Evolutionary conservation across 2,888 invertebrate species (phyloP).

Genomic region (Lepidochrysops patricia): DNA sequence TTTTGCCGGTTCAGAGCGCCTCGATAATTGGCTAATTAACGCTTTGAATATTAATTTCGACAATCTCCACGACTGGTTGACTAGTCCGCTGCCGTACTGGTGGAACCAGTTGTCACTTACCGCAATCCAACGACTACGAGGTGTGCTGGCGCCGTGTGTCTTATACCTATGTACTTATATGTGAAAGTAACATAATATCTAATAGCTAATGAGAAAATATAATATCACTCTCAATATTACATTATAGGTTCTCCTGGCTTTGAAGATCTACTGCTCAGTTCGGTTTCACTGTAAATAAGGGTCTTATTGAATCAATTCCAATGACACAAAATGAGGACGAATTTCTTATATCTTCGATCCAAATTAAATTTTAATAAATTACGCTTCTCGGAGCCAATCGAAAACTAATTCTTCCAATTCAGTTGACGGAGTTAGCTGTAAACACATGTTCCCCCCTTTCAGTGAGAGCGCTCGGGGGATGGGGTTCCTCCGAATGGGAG

Average conservation of each 20-base stretch:
- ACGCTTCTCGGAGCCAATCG: slow-evolving; percentile 21
- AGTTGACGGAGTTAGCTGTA: slow-evolving; percentile 31
- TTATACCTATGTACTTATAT: too few species aligned
- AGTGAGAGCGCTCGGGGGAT: slow-evolving; percentile 28
- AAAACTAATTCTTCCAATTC: slow-evolving; percentile 36
- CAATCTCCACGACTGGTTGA: neutral
- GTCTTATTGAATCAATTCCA: neutral
- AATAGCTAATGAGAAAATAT: too few species aligned
- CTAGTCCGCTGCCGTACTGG: neutral
- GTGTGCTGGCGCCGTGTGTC: neutral
- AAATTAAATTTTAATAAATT: slow-evolving; percentile 14
- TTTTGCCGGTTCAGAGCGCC: slow-evolving; percentile 7
- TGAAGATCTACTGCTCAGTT: neutral
- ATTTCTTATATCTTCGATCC: slow-evolving; percentile 1
- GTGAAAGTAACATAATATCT: too few species aligned
- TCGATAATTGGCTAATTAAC: slow-evolving; percentile 13
- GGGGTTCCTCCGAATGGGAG: slow-evolving; percentile 30
- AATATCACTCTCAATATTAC: too few species aligned
- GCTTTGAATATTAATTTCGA: slow-evolving; percentile 2
- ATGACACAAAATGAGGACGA: neutral
- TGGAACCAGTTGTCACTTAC: neutral
- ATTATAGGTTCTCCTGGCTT: too few species aligned
- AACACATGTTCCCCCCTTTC: slow-evolving; percentile 41
- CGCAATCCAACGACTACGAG: neutral
- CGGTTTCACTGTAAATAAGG: neutral